Percentiles rank a stretch among this genome's conserved stretches.
phyloP scores from a whole-genome alignment of 2,888 invertebrate genomes.

The Globia sparganii region DNA sequence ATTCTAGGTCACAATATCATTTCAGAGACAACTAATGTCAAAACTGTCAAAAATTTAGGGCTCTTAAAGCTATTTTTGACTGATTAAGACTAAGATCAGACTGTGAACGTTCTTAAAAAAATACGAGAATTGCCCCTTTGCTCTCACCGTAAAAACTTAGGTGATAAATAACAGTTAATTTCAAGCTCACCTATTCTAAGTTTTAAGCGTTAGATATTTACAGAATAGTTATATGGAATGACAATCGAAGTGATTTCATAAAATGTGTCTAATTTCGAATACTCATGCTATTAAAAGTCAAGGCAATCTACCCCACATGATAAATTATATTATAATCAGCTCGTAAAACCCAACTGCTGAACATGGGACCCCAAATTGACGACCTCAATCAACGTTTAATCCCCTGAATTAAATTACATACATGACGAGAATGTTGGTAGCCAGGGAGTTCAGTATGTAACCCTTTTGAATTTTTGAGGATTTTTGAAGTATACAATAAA shows the following conservation, averaged over 20 bases:
- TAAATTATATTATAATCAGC: slow-evolving; percentile 25
- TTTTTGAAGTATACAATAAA: not conserved
- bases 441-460: not conserved
- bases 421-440: slow-evolving; percentile 25
- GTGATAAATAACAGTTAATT: not conserved
- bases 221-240: not conserved
- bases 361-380: slow-evolving; percentile 32
- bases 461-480: not conserved
- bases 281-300: not conserved
- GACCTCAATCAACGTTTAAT: slow-evolving; percentile 43
- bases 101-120: no score
- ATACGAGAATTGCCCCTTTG: no score
- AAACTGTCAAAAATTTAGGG: no score
- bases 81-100: no score
- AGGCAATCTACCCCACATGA: not conserved
- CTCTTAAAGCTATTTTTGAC: no score
- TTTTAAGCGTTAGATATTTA: not conserved
- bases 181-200: not conserved
- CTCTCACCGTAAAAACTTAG: not conserved
- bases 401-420: slow-evolving; percentile 41
- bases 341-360: slow-evolving; percentile 30
- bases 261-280: not conserved
- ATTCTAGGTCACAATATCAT: no score
- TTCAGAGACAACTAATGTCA: no score
- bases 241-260: not conserved